Evolutionary conservation across 2,888 invertebrate genomes (phyloP).

Genomic region (Diaprepes abbreviatus): DNA sequence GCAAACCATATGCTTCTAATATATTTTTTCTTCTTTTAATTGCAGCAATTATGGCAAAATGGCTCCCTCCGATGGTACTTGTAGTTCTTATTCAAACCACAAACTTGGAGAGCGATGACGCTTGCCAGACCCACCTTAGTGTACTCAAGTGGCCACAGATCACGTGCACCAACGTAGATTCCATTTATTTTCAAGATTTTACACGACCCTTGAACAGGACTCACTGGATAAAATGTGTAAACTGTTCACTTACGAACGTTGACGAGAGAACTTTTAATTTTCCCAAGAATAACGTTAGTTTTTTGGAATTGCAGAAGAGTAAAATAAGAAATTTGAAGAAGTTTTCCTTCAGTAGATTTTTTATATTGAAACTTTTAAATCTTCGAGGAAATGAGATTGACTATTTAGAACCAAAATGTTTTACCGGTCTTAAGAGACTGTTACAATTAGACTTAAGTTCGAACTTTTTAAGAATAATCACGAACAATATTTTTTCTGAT

Average conservation of each 20-base stretch:
- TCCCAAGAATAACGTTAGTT: constrained; percentile 60
- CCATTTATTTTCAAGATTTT: constrained; percentile 60
- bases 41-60: constrained; percentile 62
- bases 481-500: constrained; percentile 63
- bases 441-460: constrained; percentile 61
- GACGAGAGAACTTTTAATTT: constrained; percentile 62
- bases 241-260: constrained; percentile 61
- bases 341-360: constrained; percentile 60
- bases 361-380: constrained; percentile 62
- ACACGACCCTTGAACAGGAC: constrained; percentile 58
- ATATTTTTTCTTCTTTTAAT: constrained; percentile 37
- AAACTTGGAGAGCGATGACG: constrained; percentile 52
- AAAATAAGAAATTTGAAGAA: constrained; percentile 58
- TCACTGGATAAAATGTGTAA: constrained; percentile 63
- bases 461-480: constrained; percentile 61
- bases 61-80: constrained; percentile 55
- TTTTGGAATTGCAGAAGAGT: constrained; percentile 59
- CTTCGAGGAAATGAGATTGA: constrained; percentile 63
- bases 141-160: constrained; percentile 59
- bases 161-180: constrained; percentile 61
- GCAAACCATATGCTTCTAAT: constrained; percentile 28
- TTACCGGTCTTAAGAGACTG: constrained; percentile 62
- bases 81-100: constrained; percentile 50
- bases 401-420: constrained; percentile 63
- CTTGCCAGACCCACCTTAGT: constrained; percentile 57